Percentiles rank a stretch among this genome's conserved stretches.
Conservation (phyloP, 2,888 invertebrate genomes). For the Ennomos quercinarius region DNA sequence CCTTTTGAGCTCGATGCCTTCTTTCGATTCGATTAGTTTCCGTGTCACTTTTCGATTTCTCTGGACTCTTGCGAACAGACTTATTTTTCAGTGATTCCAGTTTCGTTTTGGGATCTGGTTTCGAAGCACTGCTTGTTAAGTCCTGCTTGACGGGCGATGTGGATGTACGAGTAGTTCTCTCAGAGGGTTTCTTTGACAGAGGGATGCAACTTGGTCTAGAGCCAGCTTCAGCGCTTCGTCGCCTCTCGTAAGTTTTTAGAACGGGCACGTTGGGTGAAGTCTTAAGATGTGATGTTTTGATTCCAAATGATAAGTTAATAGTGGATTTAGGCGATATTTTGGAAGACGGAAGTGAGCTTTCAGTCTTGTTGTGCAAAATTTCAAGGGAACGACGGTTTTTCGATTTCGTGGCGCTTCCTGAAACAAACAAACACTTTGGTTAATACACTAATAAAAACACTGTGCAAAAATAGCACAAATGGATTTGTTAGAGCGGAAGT, state of each 20-base stretch:
- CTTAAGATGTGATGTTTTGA: constrained; percentile 67
- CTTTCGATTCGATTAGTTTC: constrained; percentile 75
- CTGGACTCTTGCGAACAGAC: constrained; percentile 67
- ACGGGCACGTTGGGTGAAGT: constrained; percentile 55
- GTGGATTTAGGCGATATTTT: constrained; percentile 76
- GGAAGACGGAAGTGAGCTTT: constrained; percentile 79
- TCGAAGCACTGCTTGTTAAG: constrained; percentile 59
- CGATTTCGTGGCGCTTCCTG: constrained; percentile 72
- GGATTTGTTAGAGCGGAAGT: constrained; percentile 52
- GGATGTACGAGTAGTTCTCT: constrained; percentile 63
- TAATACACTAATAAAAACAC: constrained; percentile 22
- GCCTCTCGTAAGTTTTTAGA: constrained; percentile 66
- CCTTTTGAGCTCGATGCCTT: constrained; percentile 81
- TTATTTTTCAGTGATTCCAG: constrained; percentile 62
- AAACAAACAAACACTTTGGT: constrained; percentile 60
- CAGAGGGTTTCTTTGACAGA: constrained; percentile 70
- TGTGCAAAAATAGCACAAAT: constrained; percentile 33
- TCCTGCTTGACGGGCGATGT: constrained; percentile 73
- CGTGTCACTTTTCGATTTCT: constrained; percentile 73
- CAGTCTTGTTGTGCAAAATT: constrained; percentile 75
- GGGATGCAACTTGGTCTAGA: constrained; percentile 77
- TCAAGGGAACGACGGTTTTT: constrained; percentile 72
- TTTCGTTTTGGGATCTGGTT: constrained; percentile 65
- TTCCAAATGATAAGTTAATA: constrained; percentile 70
- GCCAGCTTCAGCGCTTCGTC: constrained; percentile 66